phyloP scores from a whole-genome alignment of 1,140 invertebrate species.

The Teleogryllus occipitalis region DNA sequence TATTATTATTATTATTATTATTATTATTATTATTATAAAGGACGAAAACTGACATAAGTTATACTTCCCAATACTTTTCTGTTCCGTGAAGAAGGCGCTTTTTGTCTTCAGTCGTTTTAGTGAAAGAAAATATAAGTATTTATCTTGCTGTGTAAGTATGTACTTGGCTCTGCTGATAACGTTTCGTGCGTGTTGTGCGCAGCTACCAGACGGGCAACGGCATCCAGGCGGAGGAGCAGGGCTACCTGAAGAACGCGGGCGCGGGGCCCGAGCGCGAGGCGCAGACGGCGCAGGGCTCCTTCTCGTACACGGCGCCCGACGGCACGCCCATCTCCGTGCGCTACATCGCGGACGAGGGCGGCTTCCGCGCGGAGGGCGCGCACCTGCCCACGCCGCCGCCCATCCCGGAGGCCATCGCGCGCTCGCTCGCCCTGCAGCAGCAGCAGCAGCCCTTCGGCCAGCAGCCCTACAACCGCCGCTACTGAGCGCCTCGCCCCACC shows the following conservation, averaged over 20 bases:
- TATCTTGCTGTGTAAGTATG: too few relatives aligned
- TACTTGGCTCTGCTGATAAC: too few relatives aligned
- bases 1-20: too few relatives aligned
- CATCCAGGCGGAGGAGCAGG: slow-evolving; percentile 50
- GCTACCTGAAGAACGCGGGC: slow-evolving; percentile 46
- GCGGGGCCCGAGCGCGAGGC: slow-evolving; percentile 29
- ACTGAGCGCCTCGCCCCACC: too few relatives aligned
- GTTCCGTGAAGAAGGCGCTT: too few relatives aligned
- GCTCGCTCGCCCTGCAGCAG: slow-evolving; percentile 31
- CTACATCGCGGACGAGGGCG: slow-evolving; percentile 43
- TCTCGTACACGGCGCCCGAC: slow-evolving; percentile 42
- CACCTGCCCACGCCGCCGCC: slow-evolving; percentile 26
- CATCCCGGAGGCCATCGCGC: slow-evolving; percentile 25
- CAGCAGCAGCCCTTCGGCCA: background rate
- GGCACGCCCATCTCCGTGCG: slow-evolving; percentile 36
- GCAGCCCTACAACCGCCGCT: background rate
- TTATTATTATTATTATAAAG: too few relatives aligned
- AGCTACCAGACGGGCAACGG: slow-evolving; percentile 57
- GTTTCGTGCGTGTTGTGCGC: background rate
- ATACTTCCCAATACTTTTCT: too few relatives aligned
- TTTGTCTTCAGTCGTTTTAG: too few relatives aligned
- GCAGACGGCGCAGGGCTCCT: slow-evolving; percentile 33
- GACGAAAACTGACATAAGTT: too few relatives aligned
- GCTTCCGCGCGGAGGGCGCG: slow-evolving; percentile 34
- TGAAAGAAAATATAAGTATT: too few relatives aligned